phyloP scores from a whole-genome alignment of 2,888 invertebrate species.

The Lampropteryx suffumata region DNA sequence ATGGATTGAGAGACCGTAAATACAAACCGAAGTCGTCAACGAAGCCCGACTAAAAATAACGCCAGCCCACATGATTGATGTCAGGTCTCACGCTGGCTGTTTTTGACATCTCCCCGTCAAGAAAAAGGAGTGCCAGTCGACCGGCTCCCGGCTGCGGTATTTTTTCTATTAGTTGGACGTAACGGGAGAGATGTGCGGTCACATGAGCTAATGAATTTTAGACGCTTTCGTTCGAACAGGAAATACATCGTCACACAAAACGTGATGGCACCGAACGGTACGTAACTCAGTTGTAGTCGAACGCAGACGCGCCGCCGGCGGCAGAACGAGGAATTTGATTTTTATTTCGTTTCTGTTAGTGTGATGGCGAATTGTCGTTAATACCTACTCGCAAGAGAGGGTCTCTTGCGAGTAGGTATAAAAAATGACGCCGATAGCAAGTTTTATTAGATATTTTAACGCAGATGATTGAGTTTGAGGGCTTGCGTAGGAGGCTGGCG shows the following conservation, averaged over 20 bases:
- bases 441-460: constrained; percentile 75
- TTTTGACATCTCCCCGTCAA: constrained; percentile 70
- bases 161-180: constrained; percentile 64
- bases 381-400: no score
- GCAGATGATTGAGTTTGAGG: constrained; percentile 76
- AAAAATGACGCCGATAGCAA: constrained; percentile 61
- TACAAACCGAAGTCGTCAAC: constrained; percentile 49
- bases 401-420: constrained; percentile 49
- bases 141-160: constrained; percentile 46
- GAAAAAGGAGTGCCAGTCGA: constrained; percentile 68
- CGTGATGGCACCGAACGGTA: constrained; percentile 35
- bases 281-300: constrained; percentile 40
- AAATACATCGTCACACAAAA: constrained; percentile 53
- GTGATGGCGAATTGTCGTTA: constrained; percentile 46
- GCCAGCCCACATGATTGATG: constrained; percentile 73
- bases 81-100: constrained; percentile 66
- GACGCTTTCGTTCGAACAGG: constrained; percentile 56
- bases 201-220: constrained; percentile 62
- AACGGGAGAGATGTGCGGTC: constrained; percentile 48
- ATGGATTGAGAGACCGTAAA: constrained; percentile 41
- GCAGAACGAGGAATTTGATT: constrained; percentile 46
- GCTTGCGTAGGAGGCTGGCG: constrained; percentile 73
- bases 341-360: constrained; percentile 52
- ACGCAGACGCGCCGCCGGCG: constrained; percentile 37
- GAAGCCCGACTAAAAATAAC: constrained; percentile 64